phyloP scores from a whole-genome alignment of 2,113 vertebrate species.

The Todiramphus saurophagus region DNA sequence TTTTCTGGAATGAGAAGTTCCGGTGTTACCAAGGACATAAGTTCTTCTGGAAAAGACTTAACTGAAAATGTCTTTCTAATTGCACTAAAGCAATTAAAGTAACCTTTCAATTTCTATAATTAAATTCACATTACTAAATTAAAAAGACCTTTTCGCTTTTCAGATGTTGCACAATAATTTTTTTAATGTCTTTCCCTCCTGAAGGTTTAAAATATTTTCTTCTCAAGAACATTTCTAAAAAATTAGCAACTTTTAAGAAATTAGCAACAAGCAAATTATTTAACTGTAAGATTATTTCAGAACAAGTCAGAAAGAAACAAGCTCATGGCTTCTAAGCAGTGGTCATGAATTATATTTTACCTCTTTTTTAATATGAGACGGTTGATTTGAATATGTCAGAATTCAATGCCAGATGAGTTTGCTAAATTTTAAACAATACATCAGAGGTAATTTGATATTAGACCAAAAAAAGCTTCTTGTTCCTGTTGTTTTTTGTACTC shows the following conservation, averaged over 20 bases:
- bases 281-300: neutral
- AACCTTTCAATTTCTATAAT: constrained; percentile 8
- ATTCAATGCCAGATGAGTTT: neutral
- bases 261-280: neutral
- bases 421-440: neutral
- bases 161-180: neutral
- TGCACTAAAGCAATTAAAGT: neutral
- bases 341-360: neutral
- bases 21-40: neutral
- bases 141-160: neutral
- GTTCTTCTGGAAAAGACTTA: neutral
- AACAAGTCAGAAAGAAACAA: neutral
- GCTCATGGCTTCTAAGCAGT: neutral
- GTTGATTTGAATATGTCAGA: neutral
- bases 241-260: neutral
- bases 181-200: neutral
- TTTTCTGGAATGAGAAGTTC: neutral
- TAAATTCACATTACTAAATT: constrained; percentile 2
- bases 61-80: neutral
- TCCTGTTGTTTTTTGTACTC: neutral
- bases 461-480: neutral
- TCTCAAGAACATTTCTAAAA: neutral
- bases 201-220: neutral
- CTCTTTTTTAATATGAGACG: neutral
- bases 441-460: neutral